phyloP scores from a whole-genome alignment of 2,888 invertebrate genomes.

The Philopedon plagiatum region DNA sequence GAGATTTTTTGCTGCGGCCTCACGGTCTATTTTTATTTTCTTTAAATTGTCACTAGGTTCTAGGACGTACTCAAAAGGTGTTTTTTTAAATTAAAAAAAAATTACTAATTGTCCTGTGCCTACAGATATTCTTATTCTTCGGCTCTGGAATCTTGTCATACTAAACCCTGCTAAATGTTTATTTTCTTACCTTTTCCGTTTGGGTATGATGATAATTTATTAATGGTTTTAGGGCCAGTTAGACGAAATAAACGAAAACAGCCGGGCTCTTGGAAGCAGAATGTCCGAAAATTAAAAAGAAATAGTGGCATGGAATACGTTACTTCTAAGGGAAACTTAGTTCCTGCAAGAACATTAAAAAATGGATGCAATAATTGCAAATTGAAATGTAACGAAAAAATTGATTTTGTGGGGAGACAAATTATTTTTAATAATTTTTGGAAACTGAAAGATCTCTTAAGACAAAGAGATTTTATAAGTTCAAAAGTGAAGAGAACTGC shows the following conservation, averaged over 20 bases:
- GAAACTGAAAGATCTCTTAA: neutral
- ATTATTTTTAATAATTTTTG: conserved; percentile 17
- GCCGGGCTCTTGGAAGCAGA: neutral
- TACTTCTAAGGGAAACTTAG: neutral
- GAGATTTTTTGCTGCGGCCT: too few species aligned
- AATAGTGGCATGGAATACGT: neutral
- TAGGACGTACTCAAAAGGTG: too few species aligned
- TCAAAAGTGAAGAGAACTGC: neutral
- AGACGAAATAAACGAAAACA: neutral
- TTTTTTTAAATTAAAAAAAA: too few species aligned
- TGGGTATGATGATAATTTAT: neutral
- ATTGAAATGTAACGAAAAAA: conserved; percentile 2
- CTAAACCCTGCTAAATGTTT: too few species aligned
- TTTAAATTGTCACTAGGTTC: too few species aligned
- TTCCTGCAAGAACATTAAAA: conserved; percentile 2
- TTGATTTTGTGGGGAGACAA: conserved; percentile 1
- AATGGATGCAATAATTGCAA: neutral
- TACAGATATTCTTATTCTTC: too few species aligned
- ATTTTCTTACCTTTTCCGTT: too few species aligned
- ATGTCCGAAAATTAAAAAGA: conserved; percentile 1
- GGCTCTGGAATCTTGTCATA: too few species aligned
- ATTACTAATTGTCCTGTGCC: too few species aligned
- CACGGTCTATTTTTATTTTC: too few species aligned
- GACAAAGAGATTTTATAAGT: conserved; percentile 14
- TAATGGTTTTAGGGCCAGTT: neutral